Evolutionary conservation across 2,888 invertebrate species (phyloP), one percentile per base, ranked within the genome.

Genomic region (Hermaeophaga mercurialis): DNA sequence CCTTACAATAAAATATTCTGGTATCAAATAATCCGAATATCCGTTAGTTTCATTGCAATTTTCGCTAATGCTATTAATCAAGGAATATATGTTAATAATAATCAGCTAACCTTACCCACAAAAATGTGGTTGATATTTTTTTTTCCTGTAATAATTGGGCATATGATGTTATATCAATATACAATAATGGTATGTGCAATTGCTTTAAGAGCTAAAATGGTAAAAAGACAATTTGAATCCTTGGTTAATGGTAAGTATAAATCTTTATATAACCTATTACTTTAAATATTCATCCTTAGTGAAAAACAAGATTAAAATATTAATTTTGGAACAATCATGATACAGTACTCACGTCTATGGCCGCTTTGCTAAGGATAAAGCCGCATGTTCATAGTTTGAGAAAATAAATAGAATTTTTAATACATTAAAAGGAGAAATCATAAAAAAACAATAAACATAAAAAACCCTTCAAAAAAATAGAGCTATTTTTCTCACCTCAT

Each of bases 1-100:
- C 33, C 41, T 8, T 48, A 54, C 26, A 39, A 45, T 14, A 54
- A 22, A 31, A 14, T 33, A n/a, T 19, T 48, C 22, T 8, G 46
- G 4, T 54, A 48, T 39, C 54, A 54, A 43, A 11, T 54, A 6
- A 18, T 33, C 1, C 12, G 26, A 11, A 24, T 44, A 4, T n/a
- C 28, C 3, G 14, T 1, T 3, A 26, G 26, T 4, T 26, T 44
- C 14, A 33, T 24, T 17, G 24, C 33, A 1, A 19, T 47, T 44
- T 15, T 15, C 1, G 7, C 15, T 5, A 44, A 44, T 17, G 43
- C 12, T 8, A 26, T 26, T 9, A n/a, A 8, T 4, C 43, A 44
- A 17, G 36, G 43, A 12, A 14, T 17, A 15, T 15, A n/a, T 44
- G 34, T 22, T n/a, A 45, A 24, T 11, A 41, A 14, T 8, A 18